Evolutionary conservation across 2,797 vertebrate species (phyloP).

Genomic region (Sphenopsis melanotis): DNA sequence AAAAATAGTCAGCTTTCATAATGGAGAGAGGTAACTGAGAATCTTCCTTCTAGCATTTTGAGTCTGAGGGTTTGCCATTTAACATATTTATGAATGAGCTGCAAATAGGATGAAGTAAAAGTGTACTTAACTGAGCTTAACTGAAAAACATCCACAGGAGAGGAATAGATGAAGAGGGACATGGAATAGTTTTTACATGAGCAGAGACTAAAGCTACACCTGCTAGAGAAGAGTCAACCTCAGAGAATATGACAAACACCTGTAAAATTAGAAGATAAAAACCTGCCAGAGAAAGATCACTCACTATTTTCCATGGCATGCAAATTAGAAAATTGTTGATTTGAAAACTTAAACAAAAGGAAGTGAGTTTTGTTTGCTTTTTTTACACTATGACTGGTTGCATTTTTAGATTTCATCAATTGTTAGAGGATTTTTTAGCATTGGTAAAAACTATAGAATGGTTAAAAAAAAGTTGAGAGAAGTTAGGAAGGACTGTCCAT

Average conservation of each 20-base stretch:
- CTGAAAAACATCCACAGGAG: not conserved
- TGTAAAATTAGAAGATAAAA: not conserved
- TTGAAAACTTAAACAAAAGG: not conserved
- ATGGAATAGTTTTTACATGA: not conserved
- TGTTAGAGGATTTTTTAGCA: not conserved
- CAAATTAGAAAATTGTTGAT: not conserved
- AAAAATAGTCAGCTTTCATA: not conserved
- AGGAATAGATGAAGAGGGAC: not conserved
- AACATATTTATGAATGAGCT: not conserved
- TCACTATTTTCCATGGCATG: not conserved
- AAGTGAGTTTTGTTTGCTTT: not conserved
- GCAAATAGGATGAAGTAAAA: not conserved
- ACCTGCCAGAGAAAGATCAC: not conserved
- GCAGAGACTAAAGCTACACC: not conserved
- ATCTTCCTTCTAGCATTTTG: not conserved
- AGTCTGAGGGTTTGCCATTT: not conserved
- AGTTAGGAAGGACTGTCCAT: not conserved
- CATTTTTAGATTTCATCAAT: not conserved
- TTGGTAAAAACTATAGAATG: not conserved
- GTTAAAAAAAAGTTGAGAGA: not conserved
- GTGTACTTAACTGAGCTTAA: not conserved
- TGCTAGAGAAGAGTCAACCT: not conserved
- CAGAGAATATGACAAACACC: not conserved
- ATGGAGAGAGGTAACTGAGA: not conserved
- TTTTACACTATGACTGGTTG: not conserved